A percentile compares a stretch with the other conserved stretches of the same genome.
These are phyloP conservation scores for Aricia artaxerxes DNA, from an alignment of 2,888 invertebrate species.

Conservation along the genomic window DNA sequence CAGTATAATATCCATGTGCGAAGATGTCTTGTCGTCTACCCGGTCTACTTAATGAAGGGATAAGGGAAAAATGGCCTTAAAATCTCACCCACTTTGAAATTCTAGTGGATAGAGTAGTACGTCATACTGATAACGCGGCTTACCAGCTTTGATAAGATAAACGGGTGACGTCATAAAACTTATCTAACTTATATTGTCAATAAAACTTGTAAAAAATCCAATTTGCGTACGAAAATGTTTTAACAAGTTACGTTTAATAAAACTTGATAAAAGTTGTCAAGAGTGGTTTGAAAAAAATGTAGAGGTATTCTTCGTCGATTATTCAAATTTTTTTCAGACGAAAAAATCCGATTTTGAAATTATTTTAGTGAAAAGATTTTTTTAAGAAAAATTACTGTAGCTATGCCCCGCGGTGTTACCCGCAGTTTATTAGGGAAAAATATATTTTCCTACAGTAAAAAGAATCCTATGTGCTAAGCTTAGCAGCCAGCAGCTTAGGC, in stretches of 20 bases:
- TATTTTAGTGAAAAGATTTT: too few relatives aligned
- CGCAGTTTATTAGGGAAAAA: too few relatives aligned
- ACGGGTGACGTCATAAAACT: conserved; percentile 27
- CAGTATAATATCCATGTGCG: too few relatives aligned
- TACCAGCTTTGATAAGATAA: conserved; percentile 6
- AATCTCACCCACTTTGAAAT: not conserved
- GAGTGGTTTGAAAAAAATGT: not conserved
- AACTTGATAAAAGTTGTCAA: not conserved
- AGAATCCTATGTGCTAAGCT: too few relatives aligned
- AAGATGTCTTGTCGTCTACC: not conserved
- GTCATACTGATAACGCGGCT: conserved; percentile 12
- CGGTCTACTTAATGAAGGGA: not conserved
- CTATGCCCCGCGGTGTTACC: too few relatives aligned
- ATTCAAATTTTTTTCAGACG: not conserved
- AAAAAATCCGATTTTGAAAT: too few relatives aligned
- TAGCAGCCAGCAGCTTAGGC: too few relatives aligned
- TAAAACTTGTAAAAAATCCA: conserved; percentile 21
- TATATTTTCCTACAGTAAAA: too few relatives aligned
- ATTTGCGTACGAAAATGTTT: conserved; percentile 3
- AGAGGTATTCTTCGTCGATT: not conserved
- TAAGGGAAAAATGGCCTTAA: not conserved
- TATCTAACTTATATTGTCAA: conserved; percentile 21
- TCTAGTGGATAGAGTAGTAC: conserved; percentile 2
- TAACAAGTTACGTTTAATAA: not conserved
- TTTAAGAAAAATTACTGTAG: too few relatives aligned